These are phyloP conservation scores for Dasyornis broadbenti DNA, from an alignment of 2,113 vertebrate species.

Conservation along the genomic window DNA sequence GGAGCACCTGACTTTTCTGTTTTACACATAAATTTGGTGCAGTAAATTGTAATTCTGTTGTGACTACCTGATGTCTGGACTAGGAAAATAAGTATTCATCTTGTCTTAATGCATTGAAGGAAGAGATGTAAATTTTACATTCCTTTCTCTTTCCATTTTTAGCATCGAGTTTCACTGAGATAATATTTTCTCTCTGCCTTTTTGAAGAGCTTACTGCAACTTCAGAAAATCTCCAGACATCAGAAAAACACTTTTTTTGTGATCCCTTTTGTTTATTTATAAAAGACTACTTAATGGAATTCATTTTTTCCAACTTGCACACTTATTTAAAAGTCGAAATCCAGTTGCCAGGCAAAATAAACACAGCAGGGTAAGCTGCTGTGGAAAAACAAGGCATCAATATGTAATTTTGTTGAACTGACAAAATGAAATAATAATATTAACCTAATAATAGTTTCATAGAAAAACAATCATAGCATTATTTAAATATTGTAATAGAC, in stretches of 20 bases:
- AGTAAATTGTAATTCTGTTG: slow-evolving; percentile 13
- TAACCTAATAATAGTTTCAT: slow-evolving; percentile 7
- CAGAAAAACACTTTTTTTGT: not conserved
- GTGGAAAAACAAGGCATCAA: not conserved
- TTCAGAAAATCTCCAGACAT: slow-evolving; percentile 18
- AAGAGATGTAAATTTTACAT: not conserved
- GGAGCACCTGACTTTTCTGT: not conserved
- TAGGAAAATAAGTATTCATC: not conserved
- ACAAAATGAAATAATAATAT: slow-evolving; percentile 25
- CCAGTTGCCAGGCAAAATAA: slow-evolving; percentile 24
- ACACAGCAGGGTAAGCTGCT: not conserved
- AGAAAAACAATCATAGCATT: not conserved
- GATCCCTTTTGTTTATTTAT: slow-evolving; percentile 32
- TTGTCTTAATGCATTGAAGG: not conserved
- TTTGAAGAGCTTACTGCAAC: not conserved
- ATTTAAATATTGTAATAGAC: slow-evolving; percentile 5
- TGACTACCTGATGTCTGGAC: not conserved
- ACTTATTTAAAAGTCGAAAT: slow-evolving; percentile 7
- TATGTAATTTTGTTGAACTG: not conserved
- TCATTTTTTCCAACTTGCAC: slow-evolving; percentile 5
- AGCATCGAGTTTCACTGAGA: not conserved
- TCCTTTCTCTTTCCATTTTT: not conserved
- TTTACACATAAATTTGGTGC: not conserved
- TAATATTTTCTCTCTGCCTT: not conserved
- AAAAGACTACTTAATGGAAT: slow-evolving; percentile 24